Evolutionary conservation across 2,797 vertebrate species (phyloP), one percentile per base, ranked within the genome.

Genomic region (Cephalopachus bancanus): DNA sequence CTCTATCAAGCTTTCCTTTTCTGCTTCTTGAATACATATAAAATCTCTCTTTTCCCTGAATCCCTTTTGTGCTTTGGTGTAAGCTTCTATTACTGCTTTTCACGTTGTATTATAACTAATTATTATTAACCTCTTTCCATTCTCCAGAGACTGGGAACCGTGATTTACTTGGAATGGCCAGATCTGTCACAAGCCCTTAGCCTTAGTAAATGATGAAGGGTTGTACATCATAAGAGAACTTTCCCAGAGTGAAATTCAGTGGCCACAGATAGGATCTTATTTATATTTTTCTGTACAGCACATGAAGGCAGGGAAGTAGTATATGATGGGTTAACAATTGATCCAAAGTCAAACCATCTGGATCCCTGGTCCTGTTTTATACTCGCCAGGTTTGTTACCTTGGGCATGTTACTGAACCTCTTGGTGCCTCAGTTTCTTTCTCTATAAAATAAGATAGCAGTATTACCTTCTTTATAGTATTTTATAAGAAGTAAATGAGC

Each of bases 401-500:
- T 65, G 28, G 65, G 4, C 55, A 10, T 55, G 24, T 86, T 80
- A 80, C 44, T 44, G 44, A 44, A 44, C 69, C 49, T 83, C 28
- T 57, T n/a, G 22, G 3, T 94, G 55, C 67, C 55, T 69, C 69
- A 15, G 44, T 81, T 91, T 76, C 53, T 53, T 74, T 83, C 10
- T 67, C 22, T 87, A 30, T 88, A 55, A 90, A 83, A 60, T 78
- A 37, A 55, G 33, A 15, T 67, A 55, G 53, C 30, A 69, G 22
- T 69, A 53, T 49, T 64, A 64, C n/a, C n/a, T 44, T 64, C 49
- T 26, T 62, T 14, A n/a, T 62, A n/a, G 60, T 53, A 69, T 84
- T 81, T 85, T 76, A 8, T 86, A 67, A 90, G 14, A 28, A 69
- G 90, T 79, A 93, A 89, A 64, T 81, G 33, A 83, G 55, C 76